Evolutionary conservation across 1,140 invertebrate genomes (phyloP).

Genomic region (Drosophila melanica): DNA sequence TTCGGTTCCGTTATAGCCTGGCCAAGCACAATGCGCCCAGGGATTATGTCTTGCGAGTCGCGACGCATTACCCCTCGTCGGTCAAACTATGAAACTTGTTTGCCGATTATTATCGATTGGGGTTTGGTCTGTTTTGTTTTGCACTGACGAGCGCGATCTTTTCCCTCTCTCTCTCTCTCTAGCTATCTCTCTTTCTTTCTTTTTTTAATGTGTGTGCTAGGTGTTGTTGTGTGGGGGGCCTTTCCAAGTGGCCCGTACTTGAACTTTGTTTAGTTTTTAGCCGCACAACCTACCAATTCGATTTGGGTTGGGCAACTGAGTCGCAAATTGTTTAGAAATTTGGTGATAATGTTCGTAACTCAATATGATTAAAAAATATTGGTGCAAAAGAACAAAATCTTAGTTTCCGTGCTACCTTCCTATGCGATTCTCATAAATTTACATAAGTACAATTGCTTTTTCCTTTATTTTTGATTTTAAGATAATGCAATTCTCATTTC

Average conservation of each 20-base stretch:
- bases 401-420: constrained; percentile 1
- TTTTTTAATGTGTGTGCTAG: constrained; percentile 35
- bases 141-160: constrained; percentile 33
- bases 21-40: constrained; percentile 63
- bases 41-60: constrained; percentile 61
- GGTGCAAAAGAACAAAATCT: too few species aligned
- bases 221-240: constrained; percentile 28
- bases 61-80: constrained; percentile 1
- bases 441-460: too few species aligned
- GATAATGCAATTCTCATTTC: too few species aligned
- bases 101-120: constrained; percentile 71
- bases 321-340: constrained; percentile 41
- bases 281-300: constrained; percentile 16
- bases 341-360: constrained; percentile 24
- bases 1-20: constrained; percentile 72
- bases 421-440: constrained; percentile 23
- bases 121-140: constrained; percentile 47
- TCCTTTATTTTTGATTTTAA: too few species aligned
- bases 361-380: background rate
- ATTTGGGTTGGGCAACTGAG: constrained; percentile 37
- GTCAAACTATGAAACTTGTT: constrained; percentile 67
- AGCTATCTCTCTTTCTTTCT: constrained; percentile 22
- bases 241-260: constrained; percentile 58
- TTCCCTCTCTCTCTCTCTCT: constrained; percentile 22
- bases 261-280: constrained; percentile 36